Evolutionary conservation across 1,140 invertebrate genomes (phyloP).

Genomic region (Drosophila nasuta): DNA sequence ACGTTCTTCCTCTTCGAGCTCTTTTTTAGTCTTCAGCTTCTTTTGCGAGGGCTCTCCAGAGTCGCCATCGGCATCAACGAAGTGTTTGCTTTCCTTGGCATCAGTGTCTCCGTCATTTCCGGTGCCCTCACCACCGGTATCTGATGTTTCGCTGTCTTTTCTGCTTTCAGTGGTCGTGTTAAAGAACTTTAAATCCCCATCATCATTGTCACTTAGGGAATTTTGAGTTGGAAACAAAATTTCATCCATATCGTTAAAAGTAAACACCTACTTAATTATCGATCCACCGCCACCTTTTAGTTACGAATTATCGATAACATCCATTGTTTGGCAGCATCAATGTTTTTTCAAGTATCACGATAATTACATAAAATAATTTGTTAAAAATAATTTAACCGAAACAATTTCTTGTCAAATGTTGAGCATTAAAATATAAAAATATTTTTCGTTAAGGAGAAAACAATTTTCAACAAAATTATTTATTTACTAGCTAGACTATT

Average conservation of each 20-base stretch:
- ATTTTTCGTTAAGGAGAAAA: too few relatives aligned
- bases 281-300: neutral
- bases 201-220: conserved; percentile 67
- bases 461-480: too few relatives aligned
- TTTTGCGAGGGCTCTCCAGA: conserved; percentile 64
- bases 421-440: too few relatives aligned
- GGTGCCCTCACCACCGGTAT: conserved; percentile 41
- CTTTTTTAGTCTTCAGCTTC: conserved; percentile 89
- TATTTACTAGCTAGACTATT: too few relatives aligned
- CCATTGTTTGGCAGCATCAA: too few relatives aligned
- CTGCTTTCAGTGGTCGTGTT: conserved; percentile 52
- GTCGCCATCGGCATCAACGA: conserved; percentile 55
- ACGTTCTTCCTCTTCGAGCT: conserved; percentile 95
- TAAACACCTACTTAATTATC: conserved; percentile 36
- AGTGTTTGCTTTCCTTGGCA: conserved; percentile 55
- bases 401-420: too few relatives aligned
- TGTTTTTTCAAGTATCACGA: too few relatives aligned
- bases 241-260: conserved; percentile 66
- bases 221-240: conserved; percentile 74
- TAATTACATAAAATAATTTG: too few relatives aligned
- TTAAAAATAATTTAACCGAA: too few relatives aligned
- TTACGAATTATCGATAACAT: too few relatives aligned
- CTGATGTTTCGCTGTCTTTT: conserved; percentile 70
- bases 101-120: conserved; percentile 53
- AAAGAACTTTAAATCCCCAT: conserved; percentile 74